These are phyloP conservation scores for Aplidium turbinatum DNA, from an alignment of 23 tunicate genomes.

Conservation along the genomic window DNA sequence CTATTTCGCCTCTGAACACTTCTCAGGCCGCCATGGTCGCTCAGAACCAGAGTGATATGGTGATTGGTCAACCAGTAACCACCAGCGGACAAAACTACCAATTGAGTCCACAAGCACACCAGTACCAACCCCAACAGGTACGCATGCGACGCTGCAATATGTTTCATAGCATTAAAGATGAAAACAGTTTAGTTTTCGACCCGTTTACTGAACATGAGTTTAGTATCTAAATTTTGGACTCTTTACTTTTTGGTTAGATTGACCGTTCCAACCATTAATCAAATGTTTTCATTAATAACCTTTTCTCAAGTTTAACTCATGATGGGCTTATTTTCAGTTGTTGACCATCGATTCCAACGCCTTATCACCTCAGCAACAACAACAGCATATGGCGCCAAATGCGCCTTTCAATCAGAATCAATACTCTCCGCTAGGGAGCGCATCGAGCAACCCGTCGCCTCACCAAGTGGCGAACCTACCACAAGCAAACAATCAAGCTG, in stretches of 20 bases:
- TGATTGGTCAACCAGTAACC: background rate
- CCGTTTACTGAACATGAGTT: too few relatives aligned
- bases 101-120: constrained; percentile 4
- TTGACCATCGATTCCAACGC: constrained; percentile 1
- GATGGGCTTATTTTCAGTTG: constrained; percentile 12
- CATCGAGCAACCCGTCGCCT: background rate
- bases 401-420: background rate
- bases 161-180: background rate
- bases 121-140: constrained; percentile 12
- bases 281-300: too few relatives aligned
- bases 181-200: background rate
- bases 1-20: constrained; percentile 23
- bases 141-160: background rate
- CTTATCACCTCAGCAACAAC: constrained; percentile 5
- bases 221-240: too few relatives aligned
- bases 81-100: background rate
- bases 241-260: too few relatives aligned
- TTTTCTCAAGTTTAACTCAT: too few relatives aligned
- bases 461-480: background rate
- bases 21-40: constrained; percentile 24
- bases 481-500: background rate
- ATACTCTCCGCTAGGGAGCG: background rate
- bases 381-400: constrained; percentile 6
- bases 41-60: constrained; percentile 15
- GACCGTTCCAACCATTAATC: too few relatives aligned